These are phyloP conservation scores for Alosa sapidissima DNA, from an alignment of 2,797 vertebrate species.

Conservation along the genomic window DNA sequence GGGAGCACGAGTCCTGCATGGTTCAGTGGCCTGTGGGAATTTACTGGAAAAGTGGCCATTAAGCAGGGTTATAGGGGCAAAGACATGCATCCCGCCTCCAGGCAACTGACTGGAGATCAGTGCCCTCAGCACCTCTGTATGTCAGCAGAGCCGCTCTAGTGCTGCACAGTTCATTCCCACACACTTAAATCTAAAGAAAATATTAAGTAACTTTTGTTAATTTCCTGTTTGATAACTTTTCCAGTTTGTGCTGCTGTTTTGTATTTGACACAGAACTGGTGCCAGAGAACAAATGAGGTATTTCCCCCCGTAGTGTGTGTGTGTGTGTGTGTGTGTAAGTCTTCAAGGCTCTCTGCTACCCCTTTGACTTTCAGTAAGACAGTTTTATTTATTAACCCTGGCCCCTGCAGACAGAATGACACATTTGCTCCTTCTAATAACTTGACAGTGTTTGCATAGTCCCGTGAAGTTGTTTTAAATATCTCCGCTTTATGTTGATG, in stretches of 20 bases:
- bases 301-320: neutral
- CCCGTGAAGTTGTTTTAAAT: neutral
- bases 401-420: neutral
- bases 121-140: neutral
- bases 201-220: neutral
- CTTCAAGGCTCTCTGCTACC: neutral
- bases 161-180: neutral
- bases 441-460: neutral
- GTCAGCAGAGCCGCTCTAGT: neutral
- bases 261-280: neutral
- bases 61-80: constrained; percentile 6
- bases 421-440: neutral
- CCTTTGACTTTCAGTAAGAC: neutral
- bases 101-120: neutral
- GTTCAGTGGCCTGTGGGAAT: constrained; percentile 19
- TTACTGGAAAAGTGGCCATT: constrained; percentile 22
- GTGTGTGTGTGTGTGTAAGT: neutral
- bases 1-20: neutral
- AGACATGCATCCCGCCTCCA: neutral
- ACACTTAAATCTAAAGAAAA: neutral
- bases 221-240: neutral
- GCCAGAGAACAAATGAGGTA: neutral
- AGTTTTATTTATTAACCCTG: neutral
- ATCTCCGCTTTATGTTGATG: neutral
- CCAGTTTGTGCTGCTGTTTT: neutral